A percentile compares a stretch with the other conserved stretches of the same genome.
These are phyloP conservation scores for Tetragnatha versicolor DNA, from an alignment of 1,140 invertebrate species.

Conservation along the genomic window DNA sequence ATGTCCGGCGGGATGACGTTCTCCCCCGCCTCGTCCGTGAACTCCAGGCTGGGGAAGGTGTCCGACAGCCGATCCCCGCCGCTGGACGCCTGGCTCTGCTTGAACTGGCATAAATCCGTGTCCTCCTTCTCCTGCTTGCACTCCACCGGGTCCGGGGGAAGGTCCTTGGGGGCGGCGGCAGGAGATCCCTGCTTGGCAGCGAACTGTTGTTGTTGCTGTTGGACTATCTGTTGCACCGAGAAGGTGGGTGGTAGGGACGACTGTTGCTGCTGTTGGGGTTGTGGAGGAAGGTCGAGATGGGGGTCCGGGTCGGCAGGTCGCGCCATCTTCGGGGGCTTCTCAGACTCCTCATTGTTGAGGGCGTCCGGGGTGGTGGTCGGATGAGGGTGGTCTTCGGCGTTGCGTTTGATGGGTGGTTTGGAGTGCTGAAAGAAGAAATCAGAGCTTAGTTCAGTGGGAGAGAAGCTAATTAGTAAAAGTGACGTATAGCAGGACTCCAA, in stretches of 20 bases:
- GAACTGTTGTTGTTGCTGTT: constrained; percentile 77
- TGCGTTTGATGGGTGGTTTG: constrained; percentile 21
- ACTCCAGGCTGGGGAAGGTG: constrained; percentile 66
- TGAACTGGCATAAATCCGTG: constrained; percentile 34
- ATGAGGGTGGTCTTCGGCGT: constrained; percentile 8
- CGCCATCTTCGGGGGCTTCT: constrained; percentile 22
- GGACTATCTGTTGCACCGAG: constrained; percentile 87
- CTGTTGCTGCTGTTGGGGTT: background rate
- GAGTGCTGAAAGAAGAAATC: constrained; percentile 5
- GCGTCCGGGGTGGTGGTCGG: constrained; percentile 2
- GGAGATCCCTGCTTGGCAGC: background rate
- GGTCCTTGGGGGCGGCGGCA: background rate
- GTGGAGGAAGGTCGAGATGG: background rate
- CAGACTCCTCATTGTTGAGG: background rate
- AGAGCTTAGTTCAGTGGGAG: too few relatives aligned
- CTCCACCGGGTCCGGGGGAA: constrained; percentile 63
- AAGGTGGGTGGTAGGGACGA: constrained; percentile 73
- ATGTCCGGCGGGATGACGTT: constrained; percentile 81
- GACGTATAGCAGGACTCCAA: too few relatives aligned
- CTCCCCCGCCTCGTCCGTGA: constrained; percentile 81
- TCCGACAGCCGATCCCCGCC: constrained; percentile 73
- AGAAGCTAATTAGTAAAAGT: too few relatives aligned
- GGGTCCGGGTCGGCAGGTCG: background rate
- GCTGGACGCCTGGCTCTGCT: background rate
- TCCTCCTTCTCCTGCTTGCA: constrained; percentile 78